Conservation (phyloP, 1,140 invertebrate genomes). For the Contarinia nasturtii region DNA sequence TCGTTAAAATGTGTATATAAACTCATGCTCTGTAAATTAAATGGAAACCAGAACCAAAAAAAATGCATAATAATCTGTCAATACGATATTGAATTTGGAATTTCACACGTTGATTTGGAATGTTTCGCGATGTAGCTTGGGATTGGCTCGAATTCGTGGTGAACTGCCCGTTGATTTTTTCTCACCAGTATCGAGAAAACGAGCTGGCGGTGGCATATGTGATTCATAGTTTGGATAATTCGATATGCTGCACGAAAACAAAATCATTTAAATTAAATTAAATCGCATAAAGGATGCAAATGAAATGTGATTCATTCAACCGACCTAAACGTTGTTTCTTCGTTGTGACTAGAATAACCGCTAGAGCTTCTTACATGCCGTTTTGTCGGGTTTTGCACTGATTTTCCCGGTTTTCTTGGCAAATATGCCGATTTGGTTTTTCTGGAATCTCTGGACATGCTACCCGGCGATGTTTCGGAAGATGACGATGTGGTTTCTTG, state of each 20-base stretch:
- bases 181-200: constrained; percentile 40
- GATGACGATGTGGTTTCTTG: constrained; percentile 47
- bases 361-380: constrained; percentile 49
- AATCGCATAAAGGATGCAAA: neutral
- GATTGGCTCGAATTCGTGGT: constrained; percentile 25
- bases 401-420: constrained; percentile 38
- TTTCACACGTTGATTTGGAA: constrained; percentile 48
- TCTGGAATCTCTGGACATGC: constrained; percentile 39
- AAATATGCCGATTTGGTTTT: constrained; percentile 40
- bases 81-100: too few species aligned
- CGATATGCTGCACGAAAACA: constrained; percentile 35
- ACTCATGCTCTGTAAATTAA: too few species aligned
- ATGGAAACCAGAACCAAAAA: too few species aligned
- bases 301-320: constrained; percentile 4
- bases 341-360: constrained; percentile 58
- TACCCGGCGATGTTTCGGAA: constrained; percentile 45
- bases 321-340: constrained; percentile 63
- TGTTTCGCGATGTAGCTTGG: constrained; percentile 38
- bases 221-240: constrained; percentile 44
- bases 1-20: too few species aligned
- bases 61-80: too few species aligned
- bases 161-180: constrained; percentile 24
- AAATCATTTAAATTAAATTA: neutral
- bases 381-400: constrained; percentile 29
- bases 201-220: constrained; percentile 48